Conservation (phyloP, 2,113 vertebrate species). For the Arothron firmamentum region DNA sequence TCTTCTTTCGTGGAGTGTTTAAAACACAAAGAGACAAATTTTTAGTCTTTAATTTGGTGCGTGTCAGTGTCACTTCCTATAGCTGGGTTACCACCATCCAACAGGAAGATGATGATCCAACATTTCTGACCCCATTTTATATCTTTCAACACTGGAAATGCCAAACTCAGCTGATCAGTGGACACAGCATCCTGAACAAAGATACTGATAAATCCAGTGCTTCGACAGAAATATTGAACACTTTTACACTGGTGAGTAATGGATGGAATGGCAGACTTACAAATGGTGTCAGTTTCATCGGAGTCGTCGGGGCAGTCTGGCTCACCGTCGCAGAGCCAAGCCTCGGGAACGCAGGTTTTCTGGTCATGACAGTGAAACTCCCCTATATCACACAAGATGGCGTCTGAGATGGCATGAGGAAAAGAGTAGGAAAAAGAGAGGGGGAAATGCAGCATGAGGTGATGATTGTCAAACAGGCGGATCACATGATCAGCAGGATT, state of each 20-base stretch:
- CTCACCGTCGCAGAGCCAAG: slow-evolving; percentile 94
- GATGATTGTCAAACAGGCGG: slow-evolving; percentile 41
- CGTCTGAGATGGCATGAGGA: slow-evolving; percentile 72
- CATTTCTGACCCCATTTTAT: too few species aligned
- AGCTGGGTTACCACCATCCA: too few species aligned
- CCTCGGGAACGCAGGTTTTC: slow-evolving; percentile 83
- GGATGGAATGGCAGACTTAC: slow-evolving; percentile 80
- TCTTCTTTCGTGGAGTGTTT: too few species aligned
- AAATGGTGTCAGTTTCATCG: slow-evolving; percentile 82
- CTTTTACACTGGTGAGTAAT: slow-evolving; percentile 23
- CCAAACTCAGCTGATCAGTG: too few species aligned
- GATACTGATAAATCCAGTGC: slow-evolving; percentile 10
- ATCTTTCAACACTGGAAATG: too few species aligned
- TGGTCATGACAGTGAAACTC: slow-evolving; percentile 89
- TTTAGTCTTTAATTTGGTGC: too few species aligned
- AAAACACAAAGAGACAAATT: too few species aligned
- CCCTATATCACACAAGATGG: slow-evolving; percentile 82
- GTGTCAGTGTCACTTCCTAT: too few species aligned
- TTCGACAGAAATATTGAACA: background rate
- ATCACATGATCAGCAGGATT: slow-evolving; percentile 15
- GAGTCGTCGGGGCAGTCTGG: slow-evolving; percentile 89
- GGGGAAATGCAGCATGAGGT: slow-evolving; percentile 59
- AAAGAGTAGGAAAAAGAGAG: slow-evolving; percentile 49
- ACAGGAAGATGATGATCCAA: too few species aligned
- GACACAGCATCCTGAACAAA: too few species aligned